Percentiles rank a stretch among this genome's conserved stretches.
Conservation (phyloP, 2,888 invertebrate genomes). For the Noctua comes region DNA sequence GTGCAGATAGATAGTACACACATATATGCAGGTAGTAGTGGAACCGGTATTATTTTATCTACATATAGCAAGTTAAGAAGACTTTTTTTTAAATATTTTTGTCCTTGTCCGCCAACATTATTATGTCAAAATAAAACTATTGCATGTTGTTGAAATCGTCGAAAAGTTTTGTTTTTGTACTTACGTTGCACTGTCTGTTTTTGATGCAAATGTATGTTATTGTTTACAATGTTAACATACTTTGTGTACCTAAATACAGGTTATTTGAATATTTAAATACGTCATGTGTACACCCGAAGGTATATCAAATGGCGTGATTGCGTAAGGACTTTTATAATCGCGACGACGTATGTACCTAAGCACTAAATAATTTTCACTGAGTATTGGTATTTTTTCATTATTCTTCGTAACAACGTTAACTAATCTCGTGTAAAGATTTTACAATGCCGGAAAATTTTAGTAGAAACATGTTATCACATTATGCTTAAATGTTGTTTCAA, state of each 20-base stretch:
- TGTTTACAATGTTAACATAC: slow-evolving; percentile 15
- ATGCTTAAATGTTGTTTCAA: slow-evolving; percentile 5
- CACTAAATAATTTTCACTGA: slow-evolving; percentile 7
- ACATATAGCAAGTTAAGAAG: neutral
- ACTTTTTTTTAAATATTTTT: neutral
- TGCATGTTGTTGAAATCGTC: neutral
- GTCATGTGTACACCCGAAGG: neutral
- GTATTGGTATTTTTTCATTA: neutral
- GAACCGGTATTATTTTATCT: neutral
- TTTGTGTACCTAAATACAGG: slow-evolving; percentile 1
- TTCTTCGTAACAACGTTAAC: neutral
- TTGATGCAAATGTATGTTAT: slow-evolving; percentile 14
- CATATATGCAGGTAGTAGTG: neutral
- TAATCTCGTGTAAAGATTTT: neutral
- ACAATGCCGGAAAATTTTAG: neutral
- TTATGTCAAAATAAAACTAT: neutral
- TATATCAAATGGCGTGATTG: slow-evolving; percentile 3
- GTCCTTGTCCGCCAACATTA: neutral
- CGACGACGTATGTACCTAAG: neutral
- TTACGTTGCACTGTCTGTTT: slow-evolving; percentile 2
- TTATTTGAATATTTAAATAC: slow-evolving; percentile 6
- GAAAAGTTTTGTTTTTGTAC: slow-evolving; percentile 7
- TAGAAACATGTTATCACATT: neutral
- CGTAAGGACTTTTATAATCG: neutral
- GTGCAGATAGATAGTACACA: neutral